Conservation (phyloP, 2,888 invertebrate genomes). For the Melanchra persicariae region DNA sequence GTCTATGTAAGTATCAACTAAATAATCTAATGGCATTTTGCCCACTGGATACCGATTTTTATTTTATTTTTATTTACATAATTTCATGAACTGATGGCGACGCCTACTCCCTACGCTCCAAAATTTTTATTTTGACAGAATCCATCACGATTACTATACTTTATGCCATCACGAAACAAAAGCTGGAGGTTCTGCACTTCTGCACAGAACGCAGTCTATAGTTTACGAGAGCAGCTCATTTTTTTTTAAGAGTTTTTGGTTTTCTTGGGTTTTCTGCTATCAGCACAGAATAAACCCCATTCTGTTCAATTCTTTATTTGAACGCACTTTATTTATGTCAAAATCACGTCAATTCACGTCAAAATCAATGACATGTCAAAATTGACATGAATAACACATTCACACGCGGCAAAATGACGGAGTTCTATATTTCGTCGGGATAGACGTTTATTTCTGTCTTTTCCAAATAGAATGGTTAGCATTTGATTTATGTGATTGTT, state of each 20-base stretch:
- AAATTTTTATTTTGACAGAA: conserved; percentile 9
- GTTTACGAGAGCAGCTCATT: too few species aligned
- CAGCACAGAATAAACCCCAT: too few species aligned
- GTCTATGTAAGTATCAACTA: conserved; percentile 69
- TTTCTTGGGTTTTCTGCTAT: background rate
- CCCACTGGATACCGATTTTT: conserved; percentile 36
- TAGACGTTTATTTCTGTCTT: background rate
- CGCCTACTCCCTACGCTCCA: background rate
- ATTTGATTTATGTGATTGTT: background rate
- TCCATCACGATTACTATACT: too few species aligned
- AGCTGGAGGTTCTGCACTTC: background rate
- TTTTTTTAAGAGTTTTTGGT: background rate
- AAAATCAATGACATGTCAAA: too few species aligned
- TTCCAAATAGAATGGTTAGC: background rate
- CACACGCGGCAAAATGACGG: conserved; percentile 21
- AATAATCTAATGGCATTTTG: conserved; percentile 72
- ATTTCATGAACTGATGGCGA: background rate
- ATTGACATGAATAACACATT: background rate
- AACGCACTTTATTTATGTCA: conserved; percentile 39
- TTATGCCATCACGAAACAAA: conserved; percentile 38
- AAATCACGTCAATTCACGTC: too few species aligned
- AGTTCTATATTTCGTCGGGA: background rate
- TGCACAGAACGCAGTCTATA: background rate
- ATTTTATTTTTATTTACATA: conserved; percentile 3
- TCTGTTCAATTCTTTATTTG: conserved; percentile 16